Evolutionary conservation across 1,140 invertebrate species (phyloP), one percentile per base, ranked within the genome.

Genomic region (Drosophila carrolli): DNA sequence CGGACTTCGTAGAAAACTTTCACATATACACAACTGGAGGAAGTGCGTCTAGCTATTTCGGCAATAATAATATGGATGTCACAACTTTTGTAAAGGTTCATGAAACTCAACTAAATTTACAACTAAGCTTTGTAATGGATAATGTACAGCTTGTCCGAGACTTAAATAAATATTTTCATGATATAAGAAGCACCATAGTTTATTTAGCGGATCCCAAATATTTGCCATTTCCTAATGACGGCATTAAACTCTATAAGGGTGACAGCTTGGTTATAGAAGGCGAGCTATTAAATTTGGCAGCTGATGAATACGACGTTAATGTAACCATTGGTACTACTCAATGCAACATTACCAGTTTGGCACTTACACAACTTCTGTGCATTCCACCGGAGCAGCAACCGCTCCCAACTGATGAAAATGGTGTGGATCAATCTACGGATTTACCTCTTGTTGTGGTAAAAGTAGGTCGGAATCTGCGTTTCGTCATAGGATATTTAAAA

Each of bases 261-360:
- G 98, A 99, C 92, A 97, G 97, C 5, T 93, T 99, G 46, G 98
- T 99, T 1, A 98, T 99, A 78, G 98, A 99, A 93, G 98, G 98
- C 7, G 96, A 98, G 92, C 96, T 98, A 92, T 93, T 99, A 68
- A 98, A 97, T 91, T 94, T 96, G 72, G 98, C 98, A 7, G 96
- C 97, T 91, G 97, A 98, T 92, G 97, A 98, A 93, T 95, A 96
- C 19, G 98, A 99, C 93, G 97, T 99, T 1, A 95, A 96, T 77
- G 98, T 99, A 7, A 98, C 96, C 9, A 97, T 99, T 75, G 98
- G 98, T 0, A 95, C 95, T 1, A 93, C 95, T 79, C 94, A 94
- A 5, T 99, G 98, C 90, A 99, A 99, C 93, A 96, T 99, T 2
- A 99, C 98, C 2, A 98, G 98, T 44, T 93, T 99, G 8, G 97